Percentiles rank a stretch among this genome's conserved stretches.
phyloP scores from a whole-genome alignment of 2,888 invertebrate species.

The Rhamnusium bicolor region DNA sequence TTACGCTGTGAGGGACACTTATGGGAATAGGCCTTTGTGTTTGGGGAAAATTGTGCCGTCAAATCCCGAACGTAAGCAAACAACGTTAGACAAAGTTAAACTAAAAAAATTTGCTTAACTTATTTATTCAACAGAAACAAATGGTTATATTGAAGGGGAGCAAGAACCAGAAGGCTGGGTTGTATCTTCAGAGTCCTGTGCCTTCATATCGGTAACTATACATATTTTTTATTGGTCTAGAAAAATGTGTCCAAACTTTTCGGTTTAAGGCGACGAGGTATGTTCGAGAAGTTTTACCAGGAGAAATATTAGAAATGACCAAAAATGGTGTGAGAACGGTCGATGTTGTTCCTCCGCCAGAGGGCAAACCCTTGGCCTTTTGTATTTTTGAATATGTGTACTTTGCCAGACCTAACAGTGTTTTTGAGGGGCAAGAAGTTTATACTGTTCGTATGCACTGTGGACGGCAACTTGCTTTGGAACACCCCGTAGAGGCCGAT shows the following conservation, averaged over 20 bases:
- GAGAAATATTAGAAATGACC: conserved; percentile 95
- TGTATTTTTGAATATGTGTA: conserved; percentile 99
- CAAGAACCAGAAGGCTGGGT: conserved; percentile 90
- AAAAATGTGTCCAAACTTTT: too few relatives aligned
- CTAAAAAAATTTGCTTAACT: too few relatives aligned
- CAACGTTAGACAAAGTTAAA: too few relatives aligned
- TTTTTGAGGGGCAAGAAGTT: conserved; percentile 97
- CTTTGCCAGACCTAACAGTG: conserved; percentile 95
- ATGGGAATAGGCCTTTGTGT: conserved; percentile 97
- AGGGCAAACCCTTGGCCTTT: conserved; percentile 87
- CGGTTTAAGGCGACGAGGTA: conserved; percentile 81
- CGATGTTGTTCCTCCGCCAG: conserved; percentile 87
- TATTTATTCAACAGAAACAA: conserved; percentile 46
- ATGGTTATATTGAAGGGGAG: conserved; percentile 69
- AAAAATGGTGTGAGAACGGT: conserved; percentile 88
- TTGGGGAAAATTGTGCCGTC: conserved; percentile 86
- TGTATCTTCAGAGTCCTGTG: conserved; percentile 97
- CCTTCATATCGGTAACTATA: conserved; percentile 84
- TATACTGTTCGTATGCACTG: conserved; percentile 95
- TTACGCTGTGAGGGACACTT: conserved; percentile 96
- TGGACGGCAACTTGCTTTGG: conserved; percentile 91
- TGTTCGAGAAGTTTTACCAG: conserved; percentile 91
- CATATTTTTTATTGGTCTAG: conserved; percentile 20
- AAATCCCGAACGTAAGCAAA: conserved; percentile 47
- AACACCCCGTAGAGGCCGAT: conserved; percentile 93